Base-by-base conservation (phyloP, 2,888 invertebrate genomes). In the Aphodius granarius region DNA sequence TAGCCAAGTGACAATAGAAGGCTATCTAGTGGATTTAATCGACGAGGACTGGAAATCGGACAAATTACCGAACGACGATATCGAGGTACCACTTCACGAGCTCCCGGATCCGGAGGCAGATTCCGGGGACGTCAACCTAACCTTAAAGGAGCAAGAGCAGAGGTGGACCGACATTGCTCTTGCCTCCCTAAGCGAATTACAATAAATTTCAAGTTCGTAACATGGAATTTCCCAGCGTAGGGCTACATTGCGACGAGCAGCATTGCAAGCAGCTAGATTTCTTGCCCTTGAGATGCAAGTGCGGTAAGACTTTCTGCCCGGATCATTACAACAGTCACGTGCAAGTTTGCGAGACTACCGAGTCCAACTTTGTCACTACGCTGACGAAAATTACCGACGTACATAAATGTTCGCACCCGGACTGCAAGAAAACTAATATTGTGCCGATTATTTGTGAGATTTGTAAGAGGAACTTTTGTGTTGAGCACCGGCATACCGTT, bases 71-170 rank as follows among this genome's bases (percentile, higher is more conserved):
- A 91, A 92, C 82, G 97, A 97, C 86, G 96, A 97, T 84, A 95
- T 95, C 81, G 85, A 88, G 73, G 97, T 98, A 5, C 97, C 97
- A 1, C 86, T 93, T 72, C 92, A 94, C 83, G 97, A 97, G 88
- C 88, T 98, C 72, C 96, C 97, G 0, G 97, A 98, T 88, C 95
- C 95, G 0, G 96, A 96, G 86, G 95, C 96, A 1, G 97, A 98
- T 86, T 95, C 94, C 81, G 96, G 95, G 19, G 97, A 97, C 88
- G 94, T 95, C 3, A 95, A 95, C 84, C 92, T 97, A 85, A 97
- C 97, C 0, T 88, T 97, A 5, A 94, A 94, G 84, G 97, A 98
- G 86, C 95, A 94, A 84, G 95, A 95, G 83, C 92, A 93, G 84
- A 90, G 91, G 86, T 90, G 90, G 90, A 88, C 87, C 64, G 91